A percentile compares a stretch with the other conserved stretches of the same genome.
Conservation (phyloP, 2,113 vertebrate species). For the Ivindomyrus marchei region DNA sequence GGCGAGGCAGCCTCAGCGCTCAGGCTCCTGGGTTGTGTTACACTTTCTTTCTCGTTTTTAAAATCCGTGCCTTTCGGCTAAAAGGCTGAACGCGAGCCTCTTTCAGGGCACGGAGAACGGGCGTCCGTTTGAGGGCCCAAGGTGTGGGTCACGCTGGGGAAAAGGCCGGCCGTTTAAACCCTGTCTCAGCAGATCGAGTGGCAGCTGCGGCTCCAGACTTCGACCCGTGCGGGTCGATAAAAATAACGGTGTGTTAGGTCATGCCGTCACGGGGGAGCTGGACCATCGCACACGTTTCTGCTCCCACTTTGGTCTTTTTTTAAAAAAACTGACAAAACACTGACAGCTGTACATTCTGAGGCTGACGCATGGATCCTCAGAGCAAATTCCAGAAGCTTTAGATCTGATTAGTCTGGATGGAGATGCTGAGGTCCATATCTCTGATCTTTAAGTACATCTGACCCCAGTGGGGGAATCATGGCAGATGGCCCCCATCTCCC, state of each 20-base stretch:
- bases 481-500: neutral
- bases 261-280: neutral
- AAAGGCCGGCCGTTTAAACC: conserved; percentile 32
- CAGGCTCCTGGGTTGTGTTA: conserved; percentile 43
- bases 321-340: neutral
- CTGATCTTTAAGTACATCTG: neutral
- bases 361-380: neutral
- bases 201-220: neutral
- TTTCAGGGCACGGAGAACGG: conserved; percentile 44
- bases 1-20: conserved; percentile 44
- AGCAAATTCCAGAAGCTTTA: neutral
- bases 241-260: neutral
- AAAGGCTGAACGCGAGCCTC: conserved; percentile 39
- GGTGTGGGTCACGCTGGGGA: conserved; percentile 7
- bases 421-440: neutral
- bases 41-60: conserved; percentile 31
- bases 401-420: neutral
- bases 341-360: neutral
- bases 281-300: neutral
- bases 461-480: neutral
- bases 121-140: neutral
- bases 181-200: neutral
- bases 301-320: neutral
- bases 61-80: conserved; percentile 33
- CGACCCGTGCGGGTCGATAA: neutral